Percentiles rank a stretch among this genome's conserved stretches.
phyloP scores from a whole-genome alignment of 30 jellyfish, hydroid and myxozoan species.

The Clytia hemisphaerica region DNA sequence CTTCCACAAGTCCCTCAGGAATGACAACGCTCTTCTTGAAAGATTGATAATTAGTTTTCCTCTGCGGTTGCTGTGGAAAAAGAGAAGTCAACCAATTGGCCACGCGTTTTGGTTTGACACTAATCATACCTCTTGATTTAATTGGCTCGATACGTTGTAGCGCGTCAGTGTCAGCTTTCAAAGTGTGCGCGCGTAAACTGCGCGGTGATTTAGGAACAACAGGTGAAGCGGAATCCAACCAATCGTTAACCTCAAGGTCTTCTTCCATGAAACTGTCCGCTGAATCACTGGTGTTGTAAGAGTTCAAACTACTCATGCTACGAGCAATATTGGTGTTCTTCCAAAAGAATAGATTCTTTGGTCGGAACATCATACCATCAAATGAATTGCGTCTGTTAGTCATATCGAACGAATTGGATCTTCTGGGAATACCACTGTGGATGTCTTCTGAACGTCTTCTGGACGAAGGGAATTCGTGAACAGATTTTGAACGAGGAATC shows the following conservation, averaged over 20 bases:
- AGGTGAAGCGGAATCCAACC: constrained; percentile 1
- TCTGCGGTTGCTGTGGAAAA: background rate
- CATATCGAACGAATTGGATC: no score
- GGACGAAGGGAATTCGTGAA: no score
- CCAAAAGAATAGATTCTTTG: background rate
- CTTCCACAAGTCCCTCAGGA: constrained; percentile 5
- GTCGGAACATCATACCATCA: no score
- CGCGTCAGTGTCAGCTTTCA: constrained; percentile 3
- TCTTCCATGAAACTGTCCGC: constrained; percentile 12
- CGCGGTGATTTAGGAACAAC: background rate
- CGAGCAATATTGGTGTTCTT: constrained; percentile 1
- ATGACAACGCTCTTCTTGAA: constrained; percentile 2
- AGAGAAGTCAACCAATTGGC: constrained; percentile 11
- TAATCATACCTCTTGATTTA: constrained; percentile 2
- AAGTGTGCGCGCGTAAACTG: background rate
- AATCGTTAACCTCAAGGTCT: constrained; percentile 1
- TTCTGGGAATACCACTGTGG: no score
- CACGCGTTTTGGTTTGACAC: constrained; percentile 27
- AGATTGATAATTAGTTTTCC: constrained; percentile 4
- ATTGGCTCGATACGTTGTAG: constrained; percentile 19
- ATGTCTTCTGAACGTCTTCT: no score
- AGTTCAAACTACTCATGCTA: constrained; percentile 4
- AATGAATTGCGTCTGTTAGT: no score
- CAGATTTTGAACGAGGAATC: no score
- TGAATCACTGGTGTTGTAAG: constrained; percentile 10